These are phyloP conservation scores for Heliconius aoede DNA, from an alignment of 2,888 invertebrate species.

Conservation along the genomic window DNA sequence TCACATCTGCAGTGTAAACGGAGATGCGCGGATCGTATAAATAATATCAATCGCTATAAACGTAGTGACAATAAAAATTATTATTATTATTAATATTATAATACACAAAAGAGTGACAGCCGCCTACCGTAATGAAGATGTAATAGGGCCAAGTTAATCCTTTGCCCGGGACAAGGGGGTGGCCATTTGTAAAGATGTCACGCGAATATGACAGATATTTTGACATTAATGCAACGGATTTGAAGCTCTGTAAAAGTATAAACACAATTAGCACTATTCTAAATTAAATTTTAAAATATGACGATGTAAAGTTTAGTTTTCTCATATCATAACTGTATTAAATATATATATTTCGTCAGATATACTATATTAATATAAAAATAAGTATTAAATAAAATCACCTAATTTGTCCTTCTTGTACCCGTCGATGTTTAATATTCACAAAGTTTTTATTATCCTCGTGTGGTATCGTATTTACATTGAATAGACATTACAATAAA, in stretches of 20 bases:
- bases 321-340: too few species aligned
- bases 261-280: constrained; percentile 44
- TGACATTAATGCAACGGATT: constrained; percentile 82
- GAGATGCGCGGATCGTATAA: constrained; percentile 75
- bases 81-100: constrained; percentile 58
- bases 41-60: constrained; percentile 74
- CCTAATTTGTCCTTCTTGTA: neutral
- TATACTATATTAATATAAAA: neutral
- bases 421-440: constrained; percentile 7
- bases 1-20: constrained; percentile 62
- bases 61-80: constrained; percentile 71
- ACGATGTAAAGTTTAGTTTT: neutral
- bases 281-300: constrained; percentile 29
- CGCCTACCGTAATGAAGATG: constrained; percentile 83
- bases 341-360: too few species aligned
- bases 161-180: constrained; percentile 71
- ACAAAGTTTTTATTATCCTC: constrained; percentile 21
- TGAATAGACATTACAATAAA: constrained; percentile 28
- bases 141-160: constrained; percentile 81
- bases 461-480: constrained; percentile 28
- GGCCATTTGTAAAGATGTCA: constrained; percentile 79
- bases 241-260: constrained; percentile 46
- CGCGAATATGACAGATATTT: constrained; percentile 82
- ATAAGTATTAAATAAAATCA: neutral
- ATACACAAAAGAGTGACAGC: constrained; percentile 69